These are phyloP conservation scores for Diplazon laetatorius DNA, from an alignment of 2,888 invertebrate species.

Conservation along the genomic window DNA sequence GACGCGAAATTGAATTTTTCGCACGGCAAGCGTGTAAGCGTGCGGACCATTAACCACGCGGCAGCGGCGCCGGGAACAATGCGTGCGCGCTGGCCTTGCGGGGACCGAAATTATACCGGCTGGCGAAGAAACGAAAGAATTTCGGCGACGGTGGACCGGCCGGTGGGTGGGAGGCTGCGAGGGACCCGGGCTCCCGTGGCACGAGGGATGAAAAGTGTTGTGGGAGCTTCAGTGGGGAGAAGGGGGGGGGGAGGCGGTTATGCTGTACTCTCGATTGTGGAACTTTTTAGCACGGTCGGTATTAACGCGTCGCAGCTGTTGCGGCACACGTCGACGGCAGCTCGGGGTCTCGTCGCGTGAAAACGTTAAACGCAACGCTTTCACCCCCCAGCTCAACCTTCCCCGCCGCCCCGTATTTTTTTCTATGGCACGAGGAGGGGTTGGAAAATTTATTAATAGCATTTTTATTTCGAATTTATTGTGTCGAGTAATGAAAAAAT, in stretches of 20 bases:
- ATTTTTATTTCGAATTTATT: too few relatives aligned
- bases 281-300: constrained; percentile 35
- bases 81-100: constrained; percentile 37
- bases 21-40: constrained; percentile 12
- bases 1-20: constrained; percentile 61
- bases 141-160: not conserved
- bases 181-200: not conserved
- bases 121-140: constrained; percentile 31
- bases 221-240: not conserved
- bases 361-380: not conserved
- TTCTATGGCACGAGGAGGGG: not conserved
- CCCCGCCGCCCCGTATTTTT: not conserved
- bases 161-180: constrained; percentile 5
- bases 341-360: too few relatives aligned
- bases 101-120: constrained; percentile 30
- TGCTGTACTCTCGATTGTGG: constrained; percentile 12
- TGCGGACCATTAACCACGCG: constrained; percentile 58
- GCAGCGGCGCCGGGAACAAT: constrained; percentile 55
- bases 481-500: too few relatives aligned
- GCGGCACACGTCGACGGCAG: constrained; percentile 33
- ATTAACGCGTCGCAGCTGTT: constrained; percentile 55
- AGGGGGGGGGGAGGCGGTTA: too few relatives aligned
- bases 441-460: too few relatives aligned
- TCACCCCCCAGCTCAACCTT: too few relatives aligned
- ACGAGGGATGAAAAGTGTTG: constrained; percentile 23